These are phyloP conservation scores for Nyctibius bracteatus DNA, from an alignment of 2,113 vertebrate species.

Conservation along the genomic window DNA sequence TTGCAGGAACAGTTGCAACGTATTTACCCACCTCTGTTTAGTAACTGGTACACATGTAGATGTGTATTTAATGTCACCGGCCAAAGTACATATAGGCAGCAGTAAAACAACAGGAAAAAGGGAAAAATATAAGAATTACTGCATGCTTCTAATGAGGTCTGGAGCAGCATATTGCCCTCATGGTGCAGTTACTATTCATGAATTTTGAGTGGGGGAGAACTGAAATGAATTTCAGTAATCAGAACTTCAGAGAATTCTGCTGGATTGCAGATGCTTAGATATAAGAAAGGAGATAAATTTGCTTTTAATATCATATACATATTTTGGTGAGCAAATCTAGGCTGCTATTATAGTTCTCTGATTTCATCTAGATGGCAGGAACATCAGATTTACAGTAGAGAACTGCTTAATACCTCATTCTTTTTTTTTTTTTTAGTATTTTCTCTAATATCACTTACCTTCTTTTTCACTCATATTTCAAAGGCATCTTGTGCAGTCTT, in stretches of 20 bases:
- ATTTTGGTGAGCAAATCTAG: background rate
- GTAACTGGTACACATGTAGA: background rate
- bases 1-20: background rate
- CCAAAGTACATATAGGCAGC: background rate
- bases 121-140: background rate
- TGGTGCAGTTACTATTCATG: background rate
- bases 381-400: constrained; percentile 36
- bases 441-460: background rate
- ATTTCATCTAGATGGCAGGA: constrained; percentile 32
- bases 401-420: constrained; percentile 50
- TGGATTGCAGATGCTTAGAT: background rate
- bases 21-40: background rate
- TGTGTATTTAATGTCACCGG: background rate
- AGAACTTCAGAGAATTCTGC: background rate
- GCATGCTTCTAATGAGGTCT: background rate
- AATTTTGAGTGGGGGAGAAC: background rate
- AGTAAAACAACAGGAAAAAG: background rate
- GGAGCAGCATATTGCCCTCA: background rate
- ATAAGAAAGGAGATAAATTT: background rate
- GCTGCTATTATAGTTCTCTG: constrained; percentile 34
- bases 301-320: background rate
- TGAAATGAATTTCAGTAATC: background rate
- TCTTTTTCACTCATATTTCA: constrained; percentile 1
- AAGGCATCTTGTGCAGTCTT: background rate
- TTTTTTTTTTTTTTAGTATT: background rate